phyloP scores from a whole-genome alignment of 2,888 invertebrate genomes.

The Apodemia duryi region DNA sequence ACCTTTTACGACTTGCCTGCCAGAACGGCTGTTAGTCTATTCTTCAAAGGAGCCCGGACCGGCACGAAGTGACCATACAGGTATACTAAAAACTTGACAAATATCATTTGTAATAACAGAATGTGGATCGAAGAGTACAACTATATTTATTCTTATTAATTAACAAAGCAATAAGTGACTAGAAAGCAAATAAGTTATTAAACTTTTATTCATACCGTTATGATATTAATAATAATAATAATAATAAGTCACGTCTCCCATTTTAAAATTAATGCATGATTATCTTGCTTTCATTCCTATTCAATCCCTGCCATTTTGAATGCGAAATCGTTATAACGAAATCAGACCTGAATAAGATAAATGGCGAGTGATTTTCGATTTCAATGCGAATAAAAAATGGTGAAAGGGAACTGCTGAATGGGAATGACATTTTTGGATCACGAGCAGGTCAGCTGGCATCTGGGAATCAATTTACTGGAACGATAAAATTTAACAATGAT shows the following conservation, averaged over 20 bases:
- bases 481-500: constrained; percentile 9
- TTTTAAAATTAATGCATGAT: constrained; percentile 52
- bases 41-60: too few species aligned
- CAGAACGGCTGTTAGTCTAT: too few species aligned
- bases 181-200: too few species aligned
- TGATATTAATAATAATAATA: background rate
- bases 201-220: too few species aligned
- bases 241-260: constrained; percentile 2
- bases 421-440: constrained; percentile 35
- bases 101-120: too few species aligned
- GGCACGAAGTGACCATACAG: too few species aligned
- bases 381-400: constrained; percentile 36
- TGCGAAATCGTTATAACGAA: constrained; percentile 57
- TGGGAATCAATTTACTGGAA: constrained; percentile 13
- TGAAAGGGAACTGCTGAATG: constrained; percentile 40
- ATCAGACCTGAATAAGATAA: constrained; percentile 42
- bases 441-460: constrained; percentile 12
- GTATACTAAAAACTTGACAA: too few species aligned
- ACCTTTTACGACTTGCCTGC: too few species aligned
- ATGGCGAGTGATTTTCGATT: constrained; percentile 42
- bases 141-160: too few species aligned
- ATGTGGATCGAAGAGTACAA: too few species aligned
- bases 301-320: constrained; percentile 56
- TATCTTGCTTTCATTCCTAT: constrained; percentile 46
- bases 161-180: too few species aligned